Conservation (phyloP, 2,113 vertebrate species). For the Cyphomyrus plagiostoma region DNA sequence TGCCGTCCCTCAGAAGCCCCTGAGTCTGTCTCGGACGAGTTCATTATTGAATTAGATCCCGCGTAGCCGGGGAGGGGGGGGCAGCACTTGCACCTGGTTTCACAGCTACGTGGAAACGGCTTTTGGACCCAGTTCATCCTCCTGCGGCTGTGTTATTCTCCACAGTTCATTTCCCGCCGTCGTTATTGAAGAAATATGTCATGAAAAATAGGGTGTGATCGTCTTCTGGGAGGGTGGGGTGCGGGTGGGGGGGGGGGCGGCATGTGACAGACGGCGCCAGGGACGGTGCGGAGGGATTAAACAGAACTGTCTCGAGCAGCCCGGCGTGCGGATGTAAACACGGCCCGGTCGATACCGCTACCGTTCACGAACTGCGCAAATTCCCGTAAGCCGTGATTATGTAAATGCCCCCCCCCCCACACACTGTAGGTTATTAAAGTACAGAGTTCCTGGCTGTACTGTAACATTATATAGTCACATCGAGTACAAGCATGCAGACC, state of each 20-base stretch:
- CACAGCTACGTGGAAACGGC: background rate
- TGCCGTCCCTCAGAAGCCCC: background rate
- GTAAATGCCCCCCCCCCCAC: background rate
- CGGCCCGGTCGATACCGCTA: background rate
- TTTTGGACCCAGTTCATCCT: background rate
- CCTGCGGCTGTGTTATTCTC: background rate
- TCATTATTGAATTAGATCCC: slow-evolving; percentile 2
- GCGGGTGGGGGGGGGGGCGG: background rate
- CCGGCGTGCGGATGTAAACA: background rate
- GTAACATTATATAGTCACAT: slow-evolving; percentile 1
- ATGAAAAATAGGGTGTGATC: background rate
- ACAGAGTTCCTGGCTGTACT: background rate
- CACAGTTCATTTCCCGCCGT: background rate
- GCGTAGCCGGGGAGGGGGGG: background rate
- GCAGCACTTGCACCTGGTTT: background rate
- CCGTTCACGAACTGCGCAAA: background rate
- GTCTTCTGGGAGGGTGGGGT: background rate
- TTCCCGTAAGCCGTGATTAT: background rate
- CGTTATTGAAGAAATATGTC: slow-evolving; percentile 4
- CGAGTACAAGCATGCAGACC: background rate
- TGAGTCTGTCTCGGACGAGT: background rate
- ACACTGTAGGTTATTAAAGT: slow-evolving; percentile 8
- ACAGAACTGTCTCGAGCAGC: background rate
- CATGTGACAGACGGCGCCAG: background rate
- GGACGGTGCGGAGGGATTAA: background rate